Conservation (phyloP, 2,888 invertebrate species). For the Hirtodrosophila trivittata region DNA sequence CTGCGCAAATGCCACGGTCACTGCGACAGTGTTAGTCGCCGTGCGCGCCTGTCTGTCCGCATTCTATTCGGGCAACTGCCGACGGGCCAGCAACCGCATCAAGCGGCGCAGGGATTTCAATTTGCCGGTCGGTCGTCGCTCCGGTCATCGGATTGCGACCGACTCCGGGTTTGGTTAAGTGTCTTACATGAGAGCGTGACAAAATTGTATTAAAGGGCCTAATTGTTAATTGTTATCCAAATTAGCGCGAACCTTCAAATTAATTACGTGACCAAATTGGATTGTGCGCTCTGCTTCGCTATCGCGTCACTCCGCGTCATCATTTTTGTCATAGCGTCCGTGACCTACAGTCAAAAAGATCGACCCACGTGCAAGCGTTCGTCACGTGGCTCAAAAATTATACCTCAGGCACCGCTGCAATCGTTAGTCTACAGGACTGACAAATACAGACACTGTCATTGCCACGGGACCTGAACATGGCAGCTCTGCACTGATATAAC, state of each 20-base stretch:
- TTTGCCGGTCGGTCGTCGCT: constrained; percentile 13
- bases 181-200: constrained; percentile 36
- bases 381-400: constrained; percentile 44
- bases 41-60: constrained; percentile 60
- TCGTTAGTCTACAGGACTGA: constrained; percentile 29
- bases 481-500: constrained; percentile 66
- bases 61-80: constrained; percentile 25
- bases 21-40: constrained; percentile 58
- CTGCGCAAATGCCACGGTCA: constrained; percentile 62
- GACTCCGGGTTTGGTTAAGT: background rate
- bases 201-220: constrained; percentile 41
- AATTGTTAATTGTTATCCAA: constrained; percentile 50
- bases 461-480: constrained; percentile 42
- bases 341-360: constrained; percentile 61
- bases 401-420: background rate
- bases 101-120: constrained; percentile 7
- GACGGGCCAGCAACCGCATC: constrained; percentile 15
- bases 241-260: constrained; percentile 53
- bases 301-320: constrained; percentile 5
- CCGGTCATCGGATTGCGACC: constrained; percentile 5
- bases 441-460: constrained; percentile 25
- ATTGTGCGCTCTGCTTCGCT: constrained; percentile 35
- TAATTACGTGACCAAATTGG: constrained; percentile 69
- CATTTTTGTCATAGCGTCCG: constrained; percentile 42
- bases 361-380: constrained; percentile 38